Percentiles rank a stretch among this genome's conserved stretches.
Conservation (phyloP, 2,113 vertebrate genomes). For the Platichthys flesus region DNA sequence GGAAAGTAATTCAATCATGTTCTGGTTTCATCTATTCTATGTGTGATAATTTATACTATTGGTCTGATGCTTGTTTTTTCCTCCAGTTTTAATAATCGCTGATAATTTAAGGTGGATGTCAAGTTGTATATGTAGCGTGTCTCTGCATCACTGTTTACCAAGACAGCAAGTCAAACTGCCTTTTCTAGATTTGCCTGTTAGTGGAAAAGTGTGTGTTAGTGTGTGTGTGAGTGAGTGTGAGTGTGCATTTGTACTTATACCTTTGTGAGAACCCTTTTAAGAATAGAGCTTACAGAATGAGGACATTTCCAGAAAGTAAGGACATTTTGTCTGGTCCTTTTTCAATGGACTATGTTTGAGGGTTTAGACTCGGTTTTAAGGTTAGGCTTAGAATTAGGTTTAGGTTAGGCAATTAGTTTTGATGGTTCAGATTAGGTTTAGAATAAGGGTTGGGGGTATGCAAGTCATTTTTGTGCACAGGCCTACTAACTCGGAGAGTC, state of each 20-base stretch:
- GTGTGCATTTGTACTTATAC: constrained; percentile 5
- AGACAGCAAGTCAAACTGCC: constrained; percentile 39
- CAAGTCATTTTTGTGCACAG: too few species aligned
- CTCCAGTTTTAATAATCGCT: constrained; percentile 22
- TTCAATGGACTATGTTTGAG: too few species aligned
- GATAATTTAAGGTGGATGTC: constrained; percentile 38
- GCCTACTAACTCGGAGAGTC: too few species aligned
- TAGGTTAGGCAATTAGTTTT: too few species aligned
- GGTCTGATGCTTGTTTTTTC: not conserved
- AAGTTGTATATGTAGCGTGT: constrained; percentile 4
- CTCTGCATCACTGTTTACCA: constrained; percentile 21
- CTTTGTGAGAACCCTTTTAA: too few species aligned
- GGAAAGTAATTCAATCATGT: constrained; percentile 3
- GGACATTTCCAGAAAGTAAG: not conserved
- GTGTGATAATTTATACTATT: constrained; percentile 10
- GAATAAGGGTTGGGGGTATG: too few species aligned
- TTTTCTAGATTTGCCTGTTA: constrained; percentile 52
- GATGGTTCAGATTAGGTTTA: too few species aligned
- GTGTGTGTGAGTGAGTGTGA: constrained; percentile 52
- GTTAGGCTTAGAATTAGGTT: too few species aligned
- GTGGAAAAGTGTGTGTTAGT: constrained; percentile 21
- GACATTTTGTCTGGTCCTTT: too few species aligned
- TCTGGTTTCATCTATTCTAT: not conserved
- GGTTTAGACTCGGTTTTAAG: too few species aligned
- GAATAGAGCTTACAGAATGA: too few species aligned